Percentiles rank a stretch among this genome's conserved stretches.
Conservation (phyloP, 1,140 invertebrate species). For the Hyposmocoma kahamanoa region DNA sequence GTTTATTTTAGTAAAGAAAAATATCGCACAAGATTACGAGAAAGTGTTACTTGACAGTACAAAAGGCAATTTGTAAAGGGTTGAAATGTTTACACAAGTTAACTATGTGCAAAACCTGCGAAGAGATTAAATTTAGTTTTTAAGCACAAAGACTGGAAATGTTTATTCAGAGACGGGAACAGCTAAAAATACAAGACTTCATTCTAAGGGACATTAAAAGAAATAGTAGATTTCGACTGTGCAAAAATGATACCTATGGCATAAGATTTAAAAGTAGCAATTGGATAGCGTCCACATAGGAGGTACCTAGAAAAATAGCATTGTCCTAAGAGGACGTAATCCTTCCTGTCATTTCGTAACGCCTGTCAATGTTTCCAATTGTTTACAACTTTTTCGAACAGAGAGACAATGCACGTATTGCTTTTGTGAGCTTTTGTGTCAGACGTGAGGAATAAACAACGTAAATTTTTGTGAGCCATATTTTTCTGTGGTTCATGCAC, state of each 20-base stretch:
- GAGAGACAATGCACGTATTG: conserved; percentile 58
- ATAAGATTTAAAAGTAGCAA: conserved; percentile 18
- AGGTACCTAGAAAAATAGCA: conserved; percentile 9
- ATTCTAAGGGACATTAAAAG: conserved; percentile 16
- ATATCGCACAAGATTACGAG: conserved; percentile 6
- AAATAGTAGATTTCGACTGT: neutral
- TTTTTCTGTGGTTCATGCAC: conserved; percentile 42
- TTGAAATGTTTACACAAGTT: conserved; percentile 36
- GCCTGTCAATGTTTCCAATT: conserved; percentile 66
- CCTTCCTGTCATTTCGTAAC: conserved; percentile 59
- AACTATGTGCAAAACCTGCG: conserved; percentile 30
- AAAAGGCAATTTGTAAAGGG: conserved; percentile 32
- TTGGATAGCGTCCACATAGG: neutral
- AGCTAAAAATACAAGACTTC: conserved; percentile 46
- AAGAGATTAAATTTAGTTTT: conserved; percentile 21
- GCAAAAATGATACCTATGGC: no score
- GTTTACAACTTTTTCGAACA: conserved; percentile 55
- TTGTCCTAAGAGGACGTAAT: conserved; percentile 37
- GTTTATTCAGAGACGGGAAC: conserved; percentile 44
- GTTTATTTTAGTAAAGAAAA: conserved; percentile 13
- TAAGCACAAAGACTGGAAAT: conserved; percentile 28
- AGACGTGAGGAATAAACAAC: conserved; percentile 51
- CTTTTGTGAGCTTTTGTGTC: conserved; percentile 55
- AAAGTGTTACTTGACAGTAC: conserved; percentile 21
- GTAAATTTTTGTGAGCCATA: conserved; percentile 47